Conservation (phyloP, 1,140 invertebrate genomes). For the Alviniconcha marisindica region DNA sequence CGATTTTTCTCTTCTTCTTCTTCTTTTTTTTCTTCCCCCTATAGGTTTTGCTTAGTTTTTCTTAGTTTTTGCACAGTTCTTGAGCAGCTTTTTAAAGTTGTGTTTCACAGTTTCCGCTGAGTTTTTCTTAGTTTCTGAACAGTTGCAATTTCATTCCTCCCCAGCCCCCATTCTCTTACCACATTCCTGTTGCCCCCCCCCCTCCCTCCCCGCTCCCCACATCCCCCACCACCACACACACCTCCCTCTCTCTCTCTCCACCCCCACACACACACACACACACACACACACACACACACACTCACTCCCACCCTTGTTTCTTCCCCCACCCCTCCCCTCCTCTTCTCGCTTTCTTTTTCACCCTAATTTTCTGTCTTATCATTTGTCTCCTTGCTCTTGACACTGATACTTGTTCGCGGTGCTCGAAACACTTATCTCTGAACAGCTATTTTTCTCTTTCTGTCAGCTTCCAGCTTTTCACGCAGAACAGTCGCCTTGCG, state of each 20-base stretch:
- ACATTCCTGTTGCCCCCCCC: not conserved
- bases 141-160: no score
- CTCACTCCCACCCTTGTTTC: not conserved
- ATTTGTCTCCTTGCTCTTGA: not conserved
- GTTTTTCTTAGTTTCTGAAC: no score
- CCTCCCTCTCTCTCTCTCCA: not conserved
- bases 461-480: not conserved
- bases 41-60: no score
- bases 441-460: not conserved
- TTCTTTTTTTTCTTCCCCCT: no score
- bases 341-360: not conserved
- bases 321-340: not conserved
- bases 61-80: no score
- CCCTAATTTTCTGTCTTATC: not conserved
- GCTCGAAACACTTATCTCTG: not conserved
- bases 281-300: slow-evolving; percentile 23
- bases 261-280: not conserved
- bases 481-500: not conserved
- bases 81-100: no score
- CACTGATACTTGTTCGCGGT: not conserved
- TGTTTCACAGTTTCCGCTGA: no score
- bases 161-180: no score
- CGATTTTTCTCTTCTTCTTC: no score
- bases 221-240: no score
- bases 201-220: no score